Percentiles rank a stretch among this genome's conserved stretches.
Conservation (phyloP, 2,888 invertebrate species). For the Cephus sareptanus region DNA sequence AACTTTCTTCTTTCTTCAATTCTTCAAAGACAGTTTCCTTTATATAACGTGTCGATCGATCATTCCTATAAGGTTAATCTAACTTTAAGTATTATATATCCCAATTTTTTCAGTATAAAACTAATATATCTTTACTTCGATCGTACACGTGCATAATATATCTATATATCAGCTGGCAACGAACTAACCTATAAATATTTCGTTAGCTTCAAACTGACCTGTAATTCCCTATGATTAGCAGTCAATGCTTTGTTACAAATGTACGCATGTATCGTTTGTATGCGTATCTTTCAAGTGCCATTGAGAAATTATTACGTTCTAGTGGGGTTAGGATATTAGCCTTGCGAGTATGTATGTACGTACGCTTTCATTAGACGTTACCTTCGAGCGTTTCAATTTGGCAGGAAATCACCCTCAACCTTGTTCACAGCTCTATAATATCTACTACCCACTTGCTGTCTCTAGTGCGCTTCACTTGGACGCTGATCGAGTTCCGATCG, state of each 20-base stretch:
- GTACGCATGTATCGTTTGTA: slow-evolving; percentile 25
- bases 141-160: too few relatives aligned
- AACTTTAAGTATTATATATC: too few relatives aligned
- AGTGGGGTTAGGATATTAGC: slow-evolving; percentile 56
- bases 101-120: too few relatives aligned
- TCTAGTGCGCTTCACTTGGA: slow-evolving; percentile 60
- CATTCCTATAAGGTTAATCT: neutral
- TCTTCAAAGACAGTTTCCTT: neutral
- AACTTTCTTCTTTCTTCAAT: too few relatives aligned
- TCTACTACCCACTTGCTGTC: slow-evolving; percentile 53
- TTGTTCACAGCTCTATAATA: slow-evolving; percentile 64
- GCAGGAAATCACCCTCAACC: slow-evolving; percentile 56
- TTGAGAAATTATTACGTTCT: slow-evolving; percentile 64
- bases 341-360: slow-evolving; percentile 36
- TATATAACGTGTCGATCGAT: neutral
- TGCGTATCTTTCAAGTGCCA: slow-evolving; percentile 53
- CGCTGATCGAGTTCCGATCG: slow-evolving; percentile 57
- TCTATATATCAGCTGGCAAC: too few relatives aligned
- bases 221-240: neutral
- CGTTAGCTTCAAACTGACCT: neutral
- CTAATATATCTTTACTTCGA: too few relatives aligned
- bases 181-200: too few relatives aligned
- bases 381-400: slow-evolving; percentile 64
- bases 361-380: slow-evolving; percentile 65
- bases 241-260: slow-evolving; percentile 40